Percentiles rank a stretch among this genome's conserved stretches.
These are phyloP conservation scores for Dryomyza anilis DNA, from an alignment of 2,888 invertebrate genomes.

Conservation along the genomic window DNA sequence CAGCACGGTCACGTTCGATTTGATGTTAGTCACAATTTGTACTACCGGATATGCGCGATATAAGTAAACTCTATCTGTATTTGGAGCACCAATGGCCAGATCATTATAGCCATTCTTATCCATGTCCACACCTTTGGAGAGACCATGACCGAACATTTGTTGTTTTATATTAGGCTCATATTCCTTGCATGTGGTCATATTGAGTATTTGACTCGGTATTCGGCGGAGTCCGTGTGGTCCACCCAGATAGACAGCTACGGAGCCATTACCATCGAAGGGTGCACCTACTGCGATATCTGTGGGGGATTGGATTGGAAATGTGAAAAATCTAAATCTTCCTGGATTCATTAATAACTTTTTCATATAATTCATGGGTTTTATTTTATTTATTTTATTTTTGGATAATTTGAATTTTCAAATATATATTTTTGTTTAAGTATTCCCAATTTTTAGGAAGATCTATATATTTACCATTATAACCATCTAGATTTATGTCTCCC, in stretches of 20 bases:
- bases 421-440: too few species aligned
- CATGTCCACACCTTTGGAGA: slow-evolving; percentile 63
- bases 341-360: too few species aligned
- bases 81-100: slow-evolving; percentile 62
- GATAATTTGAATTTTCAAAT: too few species aligned
- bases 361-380: too few species aligned
- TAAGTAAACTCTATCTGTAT: slow-evolving; percentile 59
- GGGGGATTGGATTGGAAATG: too few species aligned
- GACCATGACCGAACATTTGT: slow-evolving; percentile 58
- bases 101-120: slow-evolving; percentile 60
- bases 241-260: slow-evolving; percentile 68
- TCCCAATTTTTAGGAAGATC: too few species aligned
- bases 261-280: slow-evolving; percentile 68
- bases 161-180: background rate
- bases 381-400: too few species aligned
- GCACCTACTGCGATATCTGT: slow-evolving; percentile 74
- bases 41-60: slow-evolving; percentile 62
- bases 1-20: too few species aligned
- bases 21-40: slow-evolving; percentile 51
- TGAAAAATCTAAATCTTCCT: too few species aligned
- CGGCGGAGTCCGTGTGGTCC: slow-evolving; percentile 55
- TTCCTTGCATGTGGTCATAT: slow-evolving; percentile 52
- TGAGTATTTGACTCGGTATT: slow-evolving; percentile 59
- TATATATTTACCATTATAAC: slow-evolving; percentile 66
- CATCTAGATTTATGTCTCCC: slow-evolving; percentile 73